Conservation (phyloP, 2,888 invertebrate species). For the Drosophila robusta region DNA sequence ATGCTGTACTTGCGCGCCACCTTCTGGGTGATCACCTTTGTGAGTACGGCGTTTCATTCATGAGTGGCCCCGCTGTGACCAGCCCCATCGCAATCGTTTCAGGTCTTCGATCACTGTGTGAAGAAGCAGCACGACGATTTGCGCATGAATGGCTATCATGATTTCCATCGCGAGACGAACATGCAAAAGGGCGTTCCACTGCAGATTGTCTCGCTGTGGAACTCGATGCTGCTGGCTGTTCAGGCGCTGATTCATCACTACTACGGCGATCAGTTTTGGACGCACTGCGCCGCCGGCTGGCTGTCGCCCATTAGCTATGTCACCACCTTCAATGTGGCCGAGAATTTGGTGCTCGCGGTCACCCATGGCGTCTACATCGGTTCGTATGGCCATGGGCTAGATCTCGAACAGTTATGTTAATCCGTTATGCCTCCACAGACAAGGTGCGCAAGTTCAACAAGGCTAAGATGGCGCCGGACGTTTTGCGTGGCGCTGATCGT, state of each 20-base stretch:
- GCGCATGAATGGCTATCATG: slow-evolving; percentile 88
- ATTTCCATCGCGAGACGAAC: slow-evolving; percentile 88
- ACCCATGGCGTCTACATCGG: slow-evolving; percentile 87
- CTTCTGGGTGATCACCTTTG: slow-evolving; percentile 87
- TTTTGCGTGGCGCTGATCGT: slow-evolving; percentile 86
- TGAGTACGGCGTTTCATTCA: slow-evolving; percentile 76
- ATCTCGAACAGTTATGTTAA: background rate
- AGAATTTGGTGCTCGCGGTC: slow-evolving; percentile 85
- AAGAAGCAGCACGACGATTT: slow-evolving; percentile 87
- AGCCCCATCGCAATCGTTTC: slow-evolving; percentile 36
- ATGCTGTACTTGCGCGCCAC: slow-evolving; percentile 87
- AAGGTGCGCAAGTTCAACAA: slow-evolving; percentile 88
- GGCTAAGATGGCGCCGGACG: slow-evolving; percentile 87
- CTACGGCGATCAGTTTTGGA: slow-evolving; percentile 86
- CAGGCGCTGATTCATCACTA: slow-evolving; percentile 87
- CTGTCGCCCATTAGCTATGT: slow-evolving; percentile 87
- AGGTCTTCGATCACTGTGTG: slow-evolving; percentile 87
- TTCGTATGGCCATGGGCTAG: slow-evolving; percentile 67
- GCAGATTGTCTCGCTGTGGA: slow-evolving; percentile 88
- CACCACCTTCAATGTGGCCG: slow-evolving; percentile 86
- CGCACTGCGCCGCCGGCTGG: slow-evolving; percentile 86
- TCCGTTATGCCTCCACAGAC: slow-evolving; percentile 82
- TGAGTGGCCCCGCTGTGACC: background rate
- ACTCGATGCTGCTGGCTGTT: slow-evolving; percentile 86
- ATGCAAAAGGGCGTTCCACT: slow-evolving; percentile 87